Percentiles rank a stretch among this genome's conserved stretches.
phyloP scores from a whole-genome alignment of 2,888 invertebrate genomes.

The Tillus elongatus region DNA sequence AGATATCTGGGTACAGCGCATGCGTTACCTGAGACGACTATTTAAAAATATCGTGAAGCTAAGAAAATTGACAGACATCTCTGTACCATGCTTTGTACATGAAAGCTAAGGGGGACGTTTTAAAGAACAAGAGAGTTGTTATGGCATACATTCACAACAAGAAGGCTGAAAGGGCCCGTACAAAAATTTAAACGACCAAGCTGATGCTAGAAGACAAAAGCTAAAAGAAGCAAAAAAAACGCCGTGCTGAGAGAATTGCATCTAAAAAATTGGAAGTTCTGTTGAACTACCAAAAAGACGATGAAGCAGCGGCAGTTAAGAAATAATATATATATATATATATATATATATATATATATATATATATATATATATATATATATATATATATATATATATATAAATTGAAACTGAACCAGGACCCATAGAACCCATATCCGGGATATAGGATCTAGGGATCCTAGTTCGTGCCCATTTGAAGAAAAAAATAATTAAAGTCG shows the following conservation, averaged over 20 bases:
- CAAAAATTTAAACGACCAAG: slow-evolving; percentile 92
- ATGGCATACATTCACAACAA: slow-evolving; percentile 99
- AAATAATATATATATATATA: slow-evolving; percentile 33
- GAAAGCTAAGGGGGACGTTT: slow-evolving; percentile 95
- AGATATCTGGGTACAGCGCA: slow-evolving; percentile 84
- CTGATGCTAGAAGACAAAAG: slow-evolving; percentile 89
- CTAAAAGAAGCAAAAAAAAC: slow-evolving; percentile 92
- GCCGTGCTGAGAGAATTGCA: slow-evolving; percentile 86
- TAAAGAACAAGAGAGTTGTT: slow-evolving; percentile 94
- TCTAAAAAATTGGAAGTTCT: slow-evolving; percentile 84
- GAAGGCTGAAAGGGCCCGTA: slow-evolving; percentile 95
- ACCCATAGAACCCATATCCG: no score
- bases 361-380: no score
- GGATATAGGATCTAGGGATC: no score
- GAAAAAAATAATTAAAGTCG: no score
- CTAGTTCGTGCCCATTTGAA: no score
- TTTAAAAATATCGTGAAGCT: slow-evolving; percentile 90
- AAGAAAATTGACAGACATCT: slow-evolving; percentile 95
- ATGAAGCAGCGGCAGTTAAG: slow-evolving; percentile 69
- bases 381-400: no score
- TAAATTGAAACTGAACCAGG: no score
- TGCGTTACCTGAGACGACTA: slow-evolving; percentile 87
- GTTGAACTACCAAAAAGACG: slow-evolving; percentile 75
- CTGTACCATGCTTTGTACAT: slow-evolving; percentile 95
- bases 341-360: no score